Evolutionary conservation across 1,140 invertebrate genomes (phyloP).

Genomic region (Daktulosphaira vitifoliae): DNA sequence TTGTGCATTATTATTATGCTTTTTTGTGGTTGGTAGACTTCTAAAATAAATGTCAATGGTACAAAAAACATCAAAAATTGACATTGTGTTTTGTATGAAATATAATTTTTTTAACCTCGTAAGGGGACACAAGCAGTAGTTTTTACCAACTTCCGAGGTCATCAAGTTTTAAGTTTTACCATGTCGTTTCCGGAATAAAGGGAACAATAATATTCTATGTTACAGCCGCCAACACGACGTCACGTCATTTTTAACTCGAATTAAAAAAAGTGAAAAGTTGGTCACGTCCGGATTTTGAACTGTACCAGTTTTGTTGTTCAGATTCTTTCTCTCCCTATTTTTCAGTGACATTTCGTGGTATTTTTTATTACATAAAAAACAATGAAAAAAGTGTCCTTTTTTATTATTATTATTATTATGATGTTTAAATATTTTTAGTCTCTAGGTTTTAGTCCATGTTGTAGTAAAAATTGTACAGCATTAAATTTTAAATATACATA

Average conservation of each 20-base stretch:
- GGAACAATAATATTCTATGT: constrained; percentile 10
- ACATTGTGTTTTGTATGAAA: too few species aligned
- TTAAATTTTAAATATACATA: too few species aligned
- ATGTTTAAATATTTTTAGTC: too few species aligned
- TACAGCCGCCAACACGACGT: neutral
- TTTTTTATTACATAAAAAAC: constrained; percentile 18
- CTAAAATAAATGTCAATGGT: too few species aligned
- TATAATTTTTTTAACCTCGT: too few species aligned
- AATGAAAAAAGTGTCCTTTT: neutral
- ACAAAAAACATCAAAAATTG: too few species aligned
- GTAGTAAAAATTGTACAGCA: too few species aligned
- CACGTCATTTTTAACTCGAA: constrained; percentile 31
- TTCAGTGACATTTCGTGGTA: constrained; percentile 4
- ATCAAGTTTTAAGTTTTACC: constrained; percentile 19
- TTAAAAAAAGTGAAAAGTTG: constrained; percentile 30
- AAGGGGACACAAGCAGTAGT: too few species aligned
- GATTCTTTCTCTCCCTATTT: constrained; percentile 1
- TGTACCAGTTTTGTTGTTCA: constrained; percentile 18
- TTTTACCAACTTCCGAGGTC: neutral
- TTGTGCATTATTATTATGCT: too few species aligned
- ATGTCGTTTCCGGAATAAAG: constrained; percentile 19
- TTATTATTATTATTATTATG: neutral
- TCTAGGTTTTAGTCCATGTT: too few species aligned
- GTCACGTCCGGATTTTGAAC: constrained; percentile 28
- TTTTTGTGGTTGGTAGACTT: too few species aligned